Evolutionary conservation across 2,888 invertebrate species (phyloP).

Genomic region (Oasisia sp.): DNA sequence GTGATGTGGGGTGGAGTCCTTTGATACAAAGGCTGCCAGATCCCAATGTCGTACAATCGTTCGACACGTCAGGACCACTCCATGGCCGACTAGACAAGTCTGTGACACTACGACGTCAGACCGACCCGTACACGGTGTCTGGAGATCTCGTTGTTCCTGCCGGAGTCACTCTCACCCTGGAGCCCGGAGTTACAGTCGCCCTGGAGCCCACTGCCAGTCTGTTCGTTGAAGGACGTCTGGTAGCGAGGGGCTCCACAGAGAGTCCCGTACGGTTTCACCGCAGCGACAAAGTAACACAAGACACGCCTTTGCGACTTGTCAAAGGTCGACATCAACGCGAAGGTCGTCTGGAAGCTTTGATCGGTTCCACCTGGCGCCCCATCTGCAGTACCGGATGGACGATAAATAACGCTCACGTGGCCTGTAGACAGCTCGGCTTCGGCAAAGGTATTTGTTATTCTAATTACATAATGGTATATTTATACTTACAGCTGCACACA

Average conservation of each 20-base stretch:
- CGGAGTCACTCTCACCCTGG: slow-evolving; percentile 27
- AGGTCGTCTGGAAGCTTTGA: not conserved
- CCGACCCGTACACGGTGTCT: slow-evolving; percentile 26
- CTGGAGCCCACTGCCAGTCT: not conserved
- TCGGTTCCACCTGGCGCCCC: not conserved
- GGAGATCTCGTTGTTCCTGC: slow-evolving; percentile 29
- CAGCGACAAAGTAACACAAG: not conserved
- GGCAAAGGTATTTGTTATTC: not conserved
- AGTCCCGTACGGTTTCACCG: not conserved
- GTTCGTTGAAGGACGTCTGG: not conserved
- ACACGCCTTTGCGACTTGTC: not conserved
- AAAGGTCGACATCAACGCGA: not conserved
- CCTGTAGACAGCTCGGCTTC: not conserved
- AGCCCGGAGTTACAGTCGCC: slow-evolving; percentile 25
- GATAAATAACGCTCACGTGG: not conserved
- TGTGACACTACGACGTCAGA: not conserved
- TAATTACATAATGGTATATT: no score
- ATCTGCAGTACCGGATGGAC: not conserved
- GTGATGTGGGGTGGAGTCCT: no score
- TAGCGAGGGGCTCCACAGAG: not conserved
- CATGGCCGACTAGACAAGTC: slow-evolving; percentile 23
- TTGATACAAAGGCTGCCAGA: no score
- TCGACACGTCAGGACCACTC: not conserved
- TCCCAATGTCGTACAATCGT: no score
- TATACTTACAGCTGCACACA: no score